A percentile compares a stretch with the other conserved stretches of the same genome.
These are phyloP conservation scores for Gastrophysa polygoni DNA, from an alignment of 2,888 invertebrate genomes.

Conservation along the genomic window DNA sequence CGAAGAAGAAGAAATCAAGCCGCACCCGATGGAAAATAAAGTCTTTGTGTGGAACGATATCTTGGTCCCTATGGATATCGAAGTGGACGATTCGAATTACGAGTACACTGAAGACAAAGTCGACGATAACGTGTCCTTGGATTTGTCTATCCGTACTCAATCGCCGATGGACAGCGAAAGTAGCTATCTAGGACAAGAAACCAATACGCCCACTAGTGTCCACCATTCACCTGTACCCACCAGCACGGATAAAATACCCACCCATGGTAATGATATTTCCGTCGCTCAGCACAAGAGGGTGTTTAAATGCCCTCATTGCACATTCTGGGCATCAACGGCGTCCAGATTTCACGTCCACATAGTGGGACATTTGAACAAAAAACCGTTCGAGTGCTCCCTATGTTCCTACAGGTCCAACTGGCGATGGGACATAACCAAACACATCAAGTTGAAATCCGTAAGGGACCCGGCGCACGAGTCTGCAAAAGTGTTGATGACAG, in stretches of 20 bases:
- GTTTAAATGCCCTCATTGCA: slow-evolving; percentile 91
- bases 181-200: slow-evolving; percentile 48
- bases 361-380: slow-evolving; percentile 89
- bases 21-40: slow-evolving; percentile 80
- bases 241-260: slow-evolving; percentile 63
- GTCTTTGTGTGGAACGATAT: slow-evolving; percentile 84
- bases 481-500: slow-evolving; percentile 86
- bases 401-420: slow-evolving; percentile 95
- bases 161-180: slow-evolving; percentile 55
- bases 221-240: slow-evolving; percentile 43
- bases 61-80: slow-evolving; percentile 56
- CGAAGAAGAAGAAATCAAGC: slow-evolving; percentile 54
- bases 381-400: slow-evolving; percentile 93
- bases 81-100: slow-evolving; percentile 53
- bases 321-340: slow-evolving; percentile 91
- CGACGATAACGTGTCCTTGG: slow-evolving; percentile 54
- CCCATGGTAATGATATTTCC: slow-evolving; percentile 64
- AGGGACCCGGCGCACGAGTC: slow-evolving; percentile 81
- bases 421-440: slow-evolving; percentile 97
- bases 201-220: slow-evolving; percentile 31
- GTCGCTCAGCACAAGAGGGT: slow-evolving; percentile 76
- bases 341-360: slow-evolving; percentile 93
- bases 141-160: slow-evolving; percentile 54
- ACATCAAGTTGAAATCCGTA: slow-evolving; percentile 88
- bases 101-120: slow-evolving; percentile 54